phyloP scores from a whole-genome alignment of 2,888 invertebrate genomes.

The Nomada fucata region DNA sequence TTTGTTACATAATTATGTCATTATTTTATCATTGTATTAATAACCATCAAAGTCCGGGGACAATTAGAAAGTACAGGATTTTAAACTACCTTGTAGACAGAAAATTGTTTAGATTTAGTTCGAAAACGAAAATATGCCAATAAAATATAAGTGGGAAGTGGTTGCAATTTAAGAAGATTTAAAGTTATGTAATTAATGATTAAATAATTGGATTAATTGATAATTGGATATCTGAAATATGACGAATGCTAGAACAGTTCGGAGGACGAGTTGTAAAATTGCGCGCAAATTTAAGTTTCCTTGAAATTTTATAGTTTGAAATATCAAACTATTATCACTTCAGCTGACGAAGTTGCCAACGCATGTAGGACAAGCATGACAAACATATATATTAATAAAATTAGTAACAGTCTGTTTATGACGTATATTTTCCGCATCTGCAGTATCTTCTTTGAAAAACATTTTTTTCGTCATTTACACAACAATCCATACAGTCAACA shows the following conservation, averaged over 20 bases:
- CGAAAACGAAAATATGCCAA: background rate
- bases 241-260: no score
- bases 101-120: background rate
- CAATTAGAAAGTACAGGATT: background rate
- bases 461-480: background rate
- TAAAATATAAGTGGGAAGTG: background rate
- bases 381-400: background rate
- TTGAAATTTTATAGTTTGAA: slow-evolving; percentile 21
- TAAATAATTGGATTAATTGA: no score
- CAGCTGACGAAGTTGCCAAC: background rate
- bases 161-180: background rate
- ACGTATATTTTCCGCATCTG: background rate
- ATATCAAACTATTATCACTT: slow-evolving; percentile 4
- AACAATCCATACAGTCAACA: no score
- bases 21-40: background rate
- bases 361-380: background rate
- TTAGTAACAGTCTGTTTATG: background rate
- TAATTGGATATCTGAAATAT: background rate
- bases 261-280: background rate
- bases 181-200: background rate
- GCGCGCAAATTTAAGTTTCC: background rate
- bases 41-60: background rate
- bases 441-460: background rate
- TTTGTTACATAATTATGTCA: slow-evolving; percentile 31
- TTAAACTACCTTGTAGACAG: background rate